These are phyloP conservation scores for Corydoras sp. DNA, from an alignment of 2,113 vertebrate species.

Conservation along the genomic window DNA sequence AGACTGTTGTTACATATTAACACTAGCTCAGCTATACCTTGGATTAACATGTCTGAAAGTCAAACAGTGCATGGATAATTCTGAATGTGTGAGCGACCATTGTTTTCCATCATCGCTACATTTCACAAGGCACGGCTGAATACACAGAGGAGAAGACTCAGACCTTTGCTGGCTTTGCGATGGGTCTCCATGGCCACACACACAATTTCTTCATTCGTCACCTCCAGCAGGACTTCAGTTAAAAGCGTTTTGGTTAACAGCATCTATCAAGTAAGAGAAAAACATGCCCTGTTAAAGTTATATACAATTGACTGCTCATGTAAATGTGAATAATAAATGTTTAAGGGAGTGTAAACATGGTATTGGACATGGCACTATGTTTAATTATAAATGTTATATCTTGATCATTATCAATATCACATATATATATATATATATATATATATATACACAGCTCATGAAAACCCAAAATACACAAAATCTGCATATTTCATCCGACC, in stretches of 20 bases:
- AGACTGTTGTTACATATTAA: conserved; percentile 44
- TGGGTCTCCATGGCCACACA: conserved; percentile 88
- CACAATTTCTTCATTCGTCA: conserved; percentile 95
- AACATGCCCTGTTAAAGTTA: neutral
- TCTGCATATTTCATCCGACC: too few relatives aligned
- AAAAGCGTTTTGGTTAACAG: conserved; percentile 91
- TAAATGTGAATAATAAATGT: too few relatives aligned
- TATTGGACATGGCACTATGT: too few relatives aligned
- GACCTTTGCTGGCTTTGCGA: conserved; percentile 97
- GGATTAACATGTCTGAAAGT: conserved; percentile 4
- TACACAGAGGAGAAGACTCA: conserved; percentile 51
- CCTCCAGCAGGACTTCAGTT: conserved; percentile 94
- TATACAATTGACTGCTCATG: too few relatives aligned
- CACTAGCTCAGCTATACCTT: conserved; percentile 5
- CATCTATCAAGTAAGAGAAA: conserved; percentile 69
- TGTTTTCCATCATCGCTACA: conserved; percentile 45
- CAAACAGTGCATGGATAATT: conserved; percentile 14
- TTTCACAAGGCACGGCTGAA: conserved; percentile 45
- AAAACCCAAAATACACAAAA: too few relatives aligned
- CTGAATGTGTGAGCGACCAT: conserved; percentile 25
- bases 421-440: too few relatives aligned
- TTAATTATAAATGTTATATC: too few relatives aligned
- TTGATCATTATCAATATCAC: too few relatives aligned
- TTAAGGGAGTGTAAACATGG: too few relatives aligned
- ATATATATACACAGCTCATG: too few relatives aligned